Conservation (phyloP, 2,113 vertebrate species). For the Lampris megalopsis region DNA sequence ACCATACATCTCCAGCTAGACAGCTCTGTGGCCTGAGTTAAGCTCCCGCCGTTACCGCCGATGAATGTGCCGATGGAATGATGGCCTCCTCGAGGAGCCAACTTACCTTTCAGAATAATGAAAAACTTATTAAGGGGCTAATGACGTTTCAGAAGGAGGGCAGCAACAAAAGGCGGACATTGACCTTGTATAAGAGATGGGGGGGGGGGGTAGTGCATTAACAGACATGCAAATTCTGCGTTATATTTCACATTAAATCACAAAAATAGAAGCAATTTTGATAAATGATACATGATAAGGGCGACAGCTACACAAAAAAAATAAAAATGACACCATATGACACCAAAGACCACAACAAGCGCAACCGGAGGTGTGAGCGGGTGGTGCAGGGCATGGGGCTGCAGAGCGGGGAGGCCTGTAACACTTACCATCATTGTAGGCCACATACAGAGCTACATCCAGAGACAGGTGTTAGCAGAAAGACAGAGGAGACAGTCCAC, state of each 20-base stretch:
- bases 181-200: slow-evolving; percentile 2
- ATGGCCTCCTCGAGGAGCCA: slow-evolving; percentile 37
- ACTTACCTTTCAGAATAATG: slow-evolving; percentile 49
- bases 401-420: slow-evolving; percentile 19
- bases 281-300: background rate
- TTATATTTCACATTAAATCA: slow-evolving; percentile 25
- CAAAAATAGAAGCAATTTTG: slow-evolving; percentile 5
- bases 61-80: slow-evolving; percentile 41
- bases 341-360: slow-evolving; percentile 33
- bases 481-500: slow-evolving; percentile 73
- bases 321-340: slow-evolving; percentile 42
- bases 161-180: slow-evolving; percentile 7
- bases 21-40: slow-evolving; percentile 28
- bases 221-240: slow-evolving; percentile 39
- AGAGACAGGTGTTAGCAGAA: slow-evolving; percentile 66
- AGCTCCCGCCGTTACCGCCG: background rate
- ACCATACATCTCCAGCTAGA: slow-evolving; percentile 21
- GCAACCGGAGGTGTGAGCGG: slow-evolving; percentile 12
- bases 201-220: background rate
- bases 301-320: slow-evolving; percentile 14
- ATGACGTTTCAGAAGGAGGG: slow-evolving; percentile 32
- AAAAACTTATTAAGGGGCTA: slow-evolving; percentile 31
- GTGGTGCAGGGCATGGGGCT: slow-evolving; percentile 21
- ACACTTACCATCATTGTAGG: slow-evolving; percentile 87
- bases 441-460: slow-evolving; percentile 86